Evolutionary conservation across 2,888 invertebrate species (phyloP).

Genomic region (Periphyllus acericola): DNA sequence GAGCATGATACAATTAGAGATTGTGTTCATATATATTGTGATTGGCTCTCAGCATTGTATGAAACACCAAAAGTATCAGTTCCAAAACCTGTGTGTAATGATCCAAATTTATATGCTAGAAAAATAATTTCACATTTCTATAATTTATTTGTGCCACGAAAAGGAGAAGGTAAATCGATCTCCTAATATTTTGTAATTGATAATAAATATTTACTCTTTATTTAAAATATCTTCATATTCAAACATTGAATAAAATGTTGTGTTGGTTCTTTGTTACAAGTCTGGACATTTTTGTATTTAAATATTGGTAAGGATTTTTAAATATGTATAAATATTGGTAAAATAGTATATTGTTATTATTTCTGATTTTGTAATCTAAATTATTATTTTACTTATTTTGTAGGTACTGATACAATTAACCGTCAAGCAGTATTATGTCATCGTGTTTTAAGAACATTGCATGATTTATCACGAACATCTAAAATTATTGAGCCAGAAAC

Average conservation of each 20-base stretch:
- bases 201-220: constrained; percentile 12
- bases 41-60: constrained; percentile 91
- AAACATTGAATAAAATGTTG: constrained; percentile 49
- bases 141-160: constrained; percentile 92
- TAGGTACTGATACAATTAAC: constrained; percentile 89
- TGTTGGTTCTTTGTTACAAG: constrained; percentile 74
- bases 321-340: not conserved
- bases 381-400: constrained; percentile 53
- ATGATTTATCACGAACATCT: constrained; percentile 82
- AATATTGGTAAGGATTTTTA: constrained; percentile 77
- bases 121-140: constrained; percentile 93
- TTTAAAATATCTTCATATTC: constrained; percentile 57
- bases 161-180: constrained; percentile 83
- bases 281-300: constrained; percentile 90
- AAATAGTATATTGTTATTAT: constrained; percentile 16
- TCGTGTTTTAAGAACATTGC: constrained; percentile 85
- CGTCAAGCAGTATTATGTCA: constrained; percentile 94
- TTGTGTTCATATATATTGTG: constrained; percentile 96
- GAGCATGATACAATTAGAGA: constrained; percentile 96
- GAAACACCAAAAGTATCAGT: constrained; percentile 86
- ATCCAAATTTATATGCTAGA: constrained; percentile 89
- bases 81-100: constrained; percentile 87
- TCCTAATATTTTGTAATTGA: not conserved
- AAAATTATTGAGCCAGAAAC: constrained; percentile 82
- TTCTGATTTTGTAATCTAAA: not conserved